Evolutionary conservation across 2,797 vertebrate species (phyloP).

Genomic region (Chelon auratus): DNA sequence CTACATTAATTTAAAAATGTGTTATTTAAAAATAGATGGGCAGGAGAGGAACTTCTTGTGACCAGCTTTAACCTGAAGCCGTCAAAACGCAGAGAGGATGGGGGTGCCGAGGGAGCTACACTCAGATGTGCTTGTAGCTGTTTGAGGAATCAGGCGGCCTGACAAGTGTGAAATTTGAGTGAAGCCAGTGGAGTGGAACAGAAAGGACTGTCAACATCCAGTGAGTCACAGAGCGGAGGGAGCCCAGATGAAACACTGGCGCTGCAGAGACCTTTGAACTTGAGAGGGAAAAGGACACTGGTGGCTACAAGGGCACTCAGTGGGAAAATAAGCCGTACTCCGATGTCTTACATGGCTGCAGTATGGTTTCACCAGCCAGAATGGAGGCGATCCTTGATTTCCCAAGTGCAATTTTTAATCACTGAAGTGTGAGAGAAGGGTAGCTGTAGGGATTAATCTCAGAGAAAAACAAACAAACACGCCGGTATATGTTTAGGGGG

Average conservation of each 20-base stretch:
- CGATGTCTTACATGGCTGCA: conserved; percentile 36
- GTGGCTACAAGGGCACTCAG: conserved; percentile 31
- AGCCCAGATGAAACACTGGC: conserved; percentile 53
- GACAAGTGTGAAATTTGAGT: conserved; percentile 77
- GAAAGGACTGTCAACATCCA: conserved; percentile 60
- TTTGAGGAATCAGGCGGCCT: conserved; percentile 57
- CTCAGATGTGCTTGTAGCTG: conserved; percentile 42
- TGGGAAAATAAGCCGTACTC: conserved; percentile 49
- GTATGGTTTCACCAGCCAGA: conserved; percentile 41
- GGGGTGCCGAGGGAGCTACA: neutral
- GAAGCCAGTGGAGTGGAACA: conserved; percentile 68
- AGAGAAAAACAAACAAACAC: conserved; percentile 55
- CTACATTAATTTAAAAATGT: conserved; percentile 1
- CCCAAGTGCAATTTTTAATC: conserved; percentile 72
- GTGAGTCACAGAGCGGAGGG: conserved; percentile 44
- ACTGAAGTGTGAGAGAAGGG: conserved; percentile 58
- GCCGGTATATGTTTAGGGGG: conserved; percentile 36
- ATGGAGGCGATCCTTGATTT: conserved; percentile 67
- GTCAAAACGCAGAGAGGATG: conserved; percentile 14
- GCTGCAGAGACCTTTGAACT: conserved; percentile 70
- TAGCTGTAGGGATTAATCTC: conserved; percentile 58
- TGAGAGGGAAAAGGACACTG: conserved; percentile 33
- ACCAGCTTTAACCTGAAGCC: conserved; percentile 19
- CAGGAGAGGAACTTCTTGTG: neutral
- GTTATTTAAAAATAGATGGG: conserved; percentile 29